Base-by-base conservation (phyloP, 1,140 invertebrate genomes). In the Drosophila kikkawai region DNA sequence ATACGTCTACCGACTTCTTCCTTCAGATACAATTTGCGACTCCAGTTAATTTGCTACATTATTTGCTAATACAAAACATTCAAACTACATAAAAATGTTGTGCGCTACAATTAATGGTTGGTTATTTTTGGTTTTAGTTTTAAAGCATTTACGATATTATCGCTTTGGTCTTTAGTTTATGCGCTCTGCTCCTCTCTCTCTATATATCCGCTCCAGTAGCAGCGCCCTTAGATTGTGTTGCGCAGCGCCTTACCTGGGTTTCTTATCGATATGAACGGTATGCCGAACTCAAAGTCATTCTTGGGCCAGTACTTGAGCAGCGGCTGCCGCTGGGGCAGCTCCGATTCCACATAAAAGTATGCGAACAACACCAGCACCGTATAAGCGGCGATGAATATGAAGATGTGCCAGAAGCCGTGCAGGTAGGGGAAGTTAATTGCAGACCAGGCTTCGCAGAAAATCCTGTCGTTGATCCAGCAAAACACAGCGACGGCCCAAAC, bases 331-430 rank as follows among this genome's bases (percentile, higher is more conserved):
- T 96, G 95, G 9, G 96, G 96, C 64, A 94, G 93, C 80, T 96
- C 95, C 48, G 95, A 95, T 59, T 94, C 94, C 0, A 96, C 96
- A 79, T 96, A 95, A 91, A 97, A 96, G 91, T 96, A 97, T 1
- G 96, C 96, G 90, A 96, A 96, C 0, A 97, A 93, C 22, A 97
- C 96, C 39, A 96, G 94, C 9, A 95, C 95, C 8, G 95, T 95
- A 68, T 97, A 97, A 48, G 95, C 95, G 0, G 96, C 95, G 47
- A 97, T 96, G 75, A 96, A 97, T 75, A 97, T 97, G 44, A 97
- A 94, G 19, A 97, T 93, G 92, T 97, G 96, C 96, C 96, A 97
- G 8, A 97, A 93, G 15, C 95, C 96, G 92, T 97, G 96, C 75
- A 97, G 93, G 93, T 97, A 97, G 0, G 96, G 96, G 80, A 97